A percentile compares a stretch with the other conserved stretches of the same genome.
Evolutionary conservation across 2,797 vertebrate species (phyloP).

Genomic region (Sparus aurata): DNA sequence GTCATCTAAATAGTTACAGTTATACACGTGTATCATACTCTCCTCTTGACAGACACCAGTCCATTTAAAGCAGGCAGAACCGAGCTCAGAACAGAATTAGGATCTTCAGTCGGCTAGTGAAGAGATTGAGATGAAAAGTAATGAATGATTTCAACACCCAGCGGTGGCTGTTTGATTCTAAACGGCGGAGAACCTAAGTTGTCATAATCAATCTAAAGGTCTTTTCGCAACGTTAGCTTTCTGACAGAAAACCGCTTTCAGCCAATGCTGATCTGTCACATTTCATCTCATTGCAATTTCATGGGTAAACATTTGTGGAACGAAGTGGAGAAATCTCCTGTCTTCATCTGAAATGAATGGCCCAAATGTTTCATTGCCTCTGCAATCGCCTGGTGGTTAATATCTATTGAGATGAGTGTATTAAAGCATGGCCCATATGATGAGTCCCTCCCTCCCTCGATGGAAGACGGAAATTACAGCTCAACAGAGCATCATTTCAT

Average conservation of each 20-base stretch:
- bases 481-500: conserved; percentile 72
- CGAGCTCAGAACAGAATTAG: conserved; percentile 51
- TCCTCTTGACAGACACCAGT: conserved; percentile 16
- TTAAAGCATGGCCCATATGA: conserved; percentile 68
- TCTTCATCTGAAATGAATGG: conserved; percentile 75
- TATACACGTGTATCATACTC: not conserved
- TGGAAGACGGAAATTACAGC: conserved; percentile 74
- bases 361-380: conserved; percentile 70
- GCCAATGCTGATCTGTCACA: conserved; percentile 81
- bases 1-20: not conserved
- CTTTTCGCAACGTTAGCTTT: conserved; percentile 74
- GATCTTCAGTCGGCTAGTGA: conserved; percentile 35
- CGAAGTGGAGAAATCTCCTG: conserved; percentile 70
- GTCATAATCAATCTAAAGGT: conserved; percentile 79
- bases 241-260: conserved; percentile 76
- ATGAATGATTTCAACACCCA: conserved; percentile 56
- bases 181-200: conserved; percentile 60
- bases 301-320: conserved; percentile 79
- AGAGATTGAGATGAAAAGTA: conserved; percentile 59
- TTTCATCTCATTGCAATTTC: conserved; percentile 80
- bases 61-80: conserved; percentile 23
- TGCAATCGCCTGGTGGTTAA: conserved; percentile 62
- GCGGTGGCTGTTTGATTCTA: conserved; percentile 53
- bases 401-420: conserved; percentile 79
- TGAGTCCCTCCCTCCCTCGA: conserved; percentile 55